Conservation (phyloP, 2,797 vertebrate genomes). For the Hoplostethus atlanticus region DNA sequence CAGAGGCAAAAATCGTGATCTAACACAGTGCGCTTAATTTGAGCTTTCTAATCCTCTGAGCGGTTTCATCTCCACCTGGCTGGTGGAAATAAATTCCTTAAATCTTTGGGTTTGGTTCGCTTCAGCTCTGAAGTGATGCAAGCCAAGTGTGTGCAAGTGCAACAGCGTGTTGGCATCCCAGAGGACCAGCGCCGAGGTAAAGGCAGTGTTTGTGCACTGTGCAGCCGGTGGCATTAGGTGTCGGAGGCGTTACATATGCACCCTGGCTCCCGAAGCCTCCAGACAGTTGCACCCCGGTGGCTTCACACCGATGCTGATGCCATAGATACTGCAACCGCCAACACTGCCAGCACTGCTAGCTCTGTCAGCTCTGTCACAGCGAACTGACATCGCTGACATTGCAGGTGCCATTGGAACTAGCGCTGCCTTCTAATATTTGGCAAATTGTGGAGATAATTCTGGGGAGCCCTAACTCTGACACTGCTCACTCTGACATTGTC, state of each 20-base stretch:
- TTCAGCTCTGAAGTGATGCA: slow-evolving; percentile 81
- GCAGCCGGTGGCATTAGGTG: slow-evolving; percentile 91
- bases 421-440: slow-evolving; percentile 28
- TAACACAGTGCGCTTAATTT: slow-evolving; percentile 48
- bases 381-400: slow-evolving; percentile 53
- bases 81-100: slow-evolving; percentile 69
- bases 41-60: slow-evolving; percentile 68
- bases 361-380: slow-evolving; percentile 48
- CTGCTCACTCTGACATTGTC: background rate
- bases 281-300: slow-evolving; percentile 62
- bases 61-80: slow-evolving; percentile 73
- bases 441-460: slow-evolving; percentile 39
- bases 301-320: slow-evolving; percentile 58
- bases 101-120: slow-evolving; percentile 72
- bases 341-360: slow-evolving; percentile 39
- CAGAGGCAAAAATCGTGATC: slow-evolving; percentile 46
- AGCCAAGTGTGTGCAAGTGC: slow-evolving; percentile 75
- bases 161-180: slow-evolving; percentile 76
- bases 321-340: slow-evolving; percentile 67
- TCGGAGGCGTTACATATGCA: slow-evolving; percentile 88
- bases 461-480: background rate
- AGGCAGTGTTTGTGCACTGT: slow-evolving; percentile 78
- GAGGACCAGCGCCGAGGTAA: slow-evolving; percentile 62
- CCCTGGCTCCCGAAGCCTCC: slow-evolving; percentile 81
- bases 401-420: slow-evolving; percentile 42